A percentile compares a stretch with the other conserved stretches of the same genome.
phyloP scores from a whole-genome alignment of 2,888 invertebrate genomes.

The Chymomyza amoena region DNA sequence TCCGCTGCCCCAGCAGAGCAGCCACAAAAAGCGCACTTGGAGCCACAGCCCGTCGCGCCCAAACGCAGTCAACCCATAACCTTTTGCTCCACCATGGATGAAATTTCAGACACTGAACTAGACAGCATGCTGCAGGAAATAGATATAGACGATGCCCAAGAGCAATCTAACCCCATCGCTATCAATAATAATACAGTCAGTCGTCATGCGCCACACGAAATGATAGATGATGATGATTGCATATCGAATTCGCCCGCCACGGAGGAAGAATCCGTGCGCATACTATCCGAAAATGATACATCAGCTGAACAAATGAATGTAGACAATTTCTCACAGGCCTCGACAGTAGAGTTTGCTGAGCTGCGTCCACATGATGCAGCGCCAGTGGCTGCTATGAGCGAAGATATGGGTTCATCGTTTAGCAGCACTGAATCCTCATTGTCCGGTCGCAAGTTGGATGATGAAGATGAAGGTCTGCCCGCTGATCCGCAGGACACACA shows the following conservation, averaged over 20 bases:
- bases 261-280: constrained; percentile 59
- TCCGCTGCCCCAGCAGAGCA: neutral
- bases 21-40: constrained; percentile 21
- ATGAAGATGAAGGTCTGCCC: constrained; percentile 21
- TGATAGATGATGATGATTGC: constrained; percentile 34
- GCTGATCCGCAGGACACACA: constrained; percentile 44
- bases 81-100: constrained; percentile 79
- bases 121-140: constrained; percentile 79
- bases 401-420: constrained; percentile 55
- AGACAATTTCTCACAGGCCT: constrained; percentile 78
- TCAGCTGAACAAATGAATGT: constrained; percentile 73
- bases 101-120: constrained; percentile 78
- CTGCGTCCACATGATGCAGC: constrained; percentile 42
- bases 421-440: constrained; percentile 70
- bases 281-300: constrained; percentile 54
- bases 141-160: constrained; percentile 71
- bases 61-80: constrained; percentile 68
- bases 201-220: constrained; percentile 7
- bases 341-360: constrained; percentile 78
- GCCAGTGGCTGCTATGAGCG: constrained; percentile 25
- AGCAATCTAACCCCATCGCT: constrained; percentile 12
- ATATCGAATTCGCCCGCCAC: constrained; percentile 43
- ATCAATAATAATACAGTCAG: neutral
- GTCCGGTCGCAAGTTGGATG: constrained; percentile 55
- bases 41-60: constrained; percentile 5